Percentiles rank a stretch among this genome's conserved stretches.
phyloP scores from a whole-genome alignment of 2,113 vertebrate species.

The Physeter macrocephalus region DNA sequence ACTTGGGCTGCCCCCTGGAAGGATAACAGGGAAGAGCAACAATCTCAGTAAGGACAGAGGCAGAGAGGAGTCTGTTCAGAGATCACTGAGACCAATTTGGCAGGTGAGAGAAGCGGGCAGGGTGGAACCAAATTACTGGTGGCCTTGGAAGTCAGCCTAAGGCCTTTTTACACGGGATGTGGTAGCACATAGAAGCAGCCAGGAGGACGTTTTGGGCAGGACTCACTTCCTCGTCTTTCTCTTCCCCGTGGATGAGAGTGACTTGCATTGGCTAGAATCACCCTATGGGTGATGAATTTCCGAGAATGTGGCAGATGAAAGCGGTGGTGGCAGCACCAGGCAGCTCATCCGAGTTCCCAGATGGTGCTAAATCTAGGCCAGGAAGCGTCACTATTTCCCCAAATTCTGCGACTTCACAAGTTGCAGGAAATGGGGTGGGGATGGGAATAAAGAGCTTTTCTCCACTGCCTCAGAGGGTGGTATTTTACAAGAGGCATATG shows the following conservation, averaged over 20 bases:
- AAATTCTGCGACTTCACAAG: constrained; percentile 34
- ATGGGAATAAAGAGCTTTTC: background rate
- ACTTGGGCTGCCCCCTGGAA: background rate
- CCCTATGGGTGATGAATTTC: background rate
- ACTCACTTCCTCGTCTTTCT: background rate
- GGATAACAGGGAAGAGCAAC: background rate
- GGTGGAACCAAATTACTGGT: background rate
- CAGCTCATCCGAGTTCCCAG: background rate
- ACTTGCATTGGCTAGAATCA: background rate
- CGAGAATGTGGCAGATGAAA: background rate
- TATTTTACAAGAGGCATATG: constrained; percentile 16
- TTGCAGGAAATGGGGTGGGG: background rate
- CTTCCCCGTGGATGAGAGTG: background rate
- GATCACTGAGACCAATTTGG: background rate
- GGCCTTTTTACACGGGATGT: background rate
- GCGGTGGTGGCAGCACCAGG: background rate
- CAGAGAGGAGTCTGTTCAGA: background rate
- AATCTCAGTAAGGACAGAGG: background rate
- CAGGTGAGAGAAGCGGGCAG: background rate
- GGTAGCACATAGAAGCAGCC: background rate
- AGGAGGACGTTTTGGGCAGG: background rate
- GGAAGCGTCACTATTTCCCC: constrained; percentile 1
- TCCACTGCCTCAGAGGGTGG: background rate
- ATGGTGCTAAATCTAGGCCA: constrained; percentile 8
- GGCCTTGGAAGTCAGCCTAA: background rate